Evolutionary conservation across 2,797 vertebrate genomes (phyloP).

Genomic region (Parauchenoglanis ngamensis): DNA sequence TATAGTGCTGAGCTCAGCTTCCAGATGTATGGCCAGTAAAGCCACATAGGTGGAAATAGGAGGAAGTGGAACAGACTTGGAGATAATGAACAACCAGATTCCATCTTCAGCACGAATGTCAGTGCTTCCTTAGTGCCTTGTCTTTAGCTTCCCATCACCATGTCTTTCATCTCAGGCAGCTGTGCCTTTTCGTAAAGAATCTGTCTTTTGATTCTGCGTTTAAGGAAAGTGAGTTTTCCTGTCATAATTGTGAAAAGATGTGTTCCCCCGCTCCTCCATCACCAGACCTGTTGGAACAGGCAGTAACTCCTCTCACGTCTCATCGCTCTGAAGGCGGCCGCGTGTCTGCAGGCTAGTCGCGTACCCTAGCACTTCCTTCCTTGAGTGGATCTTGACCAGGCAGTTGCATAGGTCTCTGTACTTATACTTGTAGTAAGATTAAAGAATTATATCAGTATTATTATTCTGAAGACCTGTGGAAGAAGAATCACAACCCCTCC

Average conservation of each 20-base stretch:
- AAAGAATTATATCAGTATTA: neutral
- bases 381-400: neutral
- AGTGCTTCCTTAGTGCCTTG: conserved; percentile 11
- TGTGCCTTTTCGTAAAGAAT: neutral
- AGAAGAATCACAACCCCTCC: neutral
- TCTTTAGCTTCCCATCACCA: neutral
- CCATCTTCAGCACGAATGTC: conserved; percentile 13
- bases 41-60: conserved; percentile 40
- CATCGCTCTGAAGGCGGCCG: conserved; percentile 7
- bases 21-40: conserved; percentile 16
- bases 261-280: conserved; percentile 4
- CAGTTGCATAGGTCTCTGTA: no score
- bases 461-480: neutral
- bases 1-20: neutral
- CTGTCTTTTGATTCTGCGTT: conserved; percentile 20
- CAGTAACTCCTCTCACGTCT: neutral
- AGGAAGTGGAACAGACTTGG: conserved; percentile 44
- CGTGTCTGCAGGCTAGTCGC: conserved; percentile 37
- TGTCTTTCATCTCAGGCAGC: neutral
- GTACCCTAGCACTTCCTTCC: conserved; percentile 2
- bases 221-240: conserved; percentile 8
- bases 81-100: conserved; percentile 42
- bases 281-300: conserved; percentile 48
- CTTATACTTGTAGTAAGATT: neutral
- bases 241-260: neutral